Evolutionary conservation across 2,797 vertebrate species (phyloP).

Genomic region (Cebuella pygmaea): DNA sequence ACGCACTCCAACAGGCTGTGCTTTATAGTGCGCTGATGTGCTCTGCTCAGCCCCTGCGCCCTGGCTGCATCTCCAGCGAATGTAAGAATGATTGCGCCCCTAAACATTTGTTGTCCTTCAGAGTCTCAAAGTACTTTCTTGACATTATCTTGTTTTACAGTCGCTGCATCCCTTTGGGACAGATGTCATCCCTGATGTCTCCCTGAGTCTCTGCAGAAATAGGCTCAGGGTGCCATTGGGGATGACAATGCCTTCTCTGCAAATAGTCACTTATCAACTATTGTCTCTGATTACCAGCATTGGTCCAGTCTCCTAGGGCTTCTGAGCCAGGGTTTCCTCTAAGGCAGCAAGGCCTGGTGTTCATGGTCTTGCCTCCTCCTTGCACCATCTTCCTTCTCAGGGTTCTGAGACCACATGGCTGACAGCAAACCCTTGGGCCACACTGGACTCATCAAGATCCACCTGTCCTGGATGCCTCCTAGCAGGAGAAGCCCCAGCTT

Average conservation of each 20-base stretch:
- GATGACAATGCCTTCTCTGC: background rate
- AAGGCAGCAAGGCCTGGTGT: background rate
- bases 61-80: background rate
- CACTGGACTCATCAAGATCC: background rate
- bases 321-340: background rate
- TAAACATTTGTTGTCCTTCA: background rate
- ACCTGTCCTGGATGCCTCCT: background rate
- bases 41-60: slow-evolving; percentile 51
- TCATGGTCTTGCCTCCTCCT: background rate
- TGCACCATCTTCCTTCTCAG: background rate
- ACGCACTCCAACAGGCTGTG: background rate
- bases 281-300: no score
- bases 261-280: no score
- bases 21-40: background rate
- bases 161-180: background rate
- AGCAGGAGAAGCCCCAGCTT: no score
- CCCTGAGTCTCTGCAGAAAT: background rate
- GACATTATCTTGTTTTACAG: background rate
- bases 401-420: background rate
- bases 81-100: background rate
- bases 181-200: no score
- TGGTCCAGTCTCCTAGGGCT: background rate
- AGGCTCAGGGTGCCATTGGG: background rate
- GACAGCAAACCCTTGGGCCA: background rate
- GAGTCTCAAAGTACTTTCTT: background rate